phyloP scores from a whole-genome alignment of 2,113 vertebrate species.

The Lucifuga dentata region DNA sequence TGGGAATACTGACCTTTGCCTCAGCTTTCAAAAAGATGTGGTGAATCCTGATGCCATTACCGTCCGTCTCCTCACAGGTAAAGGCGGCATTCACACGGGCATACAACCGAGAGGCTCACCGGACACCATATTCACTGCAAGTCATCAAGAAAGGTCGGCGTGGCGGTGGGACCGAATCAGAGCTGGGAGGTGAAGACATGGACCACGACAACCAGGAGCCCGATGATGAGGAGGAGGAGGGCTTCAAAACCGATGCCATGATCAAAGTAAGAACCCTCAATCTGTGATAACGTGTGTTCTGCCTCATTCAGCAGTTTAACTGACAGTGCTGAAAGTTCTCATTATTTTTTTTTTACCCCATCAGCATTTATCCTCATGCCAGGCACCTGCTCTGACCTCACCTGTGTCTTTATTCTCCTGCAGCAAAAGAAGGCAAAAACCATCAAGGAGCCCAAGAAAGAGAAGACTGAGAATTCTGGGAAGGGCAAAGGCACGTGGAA shows the following conservation, averaged over 20 bases:
- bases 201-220: conserved; percentile 72
- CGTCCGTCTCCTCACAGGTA: conserved; percentile 81
- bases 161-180: conserved; percentile 70
- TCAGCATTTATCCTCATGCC: too few relatives aligned
- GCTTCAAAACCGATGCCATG: conserved; percentile 89
- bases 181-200: conserved; percentile 72
- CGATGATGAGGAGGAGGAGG: conserved; percentile 80
- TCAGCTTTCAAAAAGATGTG: too few relatives aligned
- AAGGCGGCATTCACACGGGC: conserved; percentile 95
- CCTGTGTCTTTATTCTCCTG: conserved; percentile 2
- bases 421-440: conserved; percentile 90
- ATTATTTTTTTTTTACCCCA: neutral
- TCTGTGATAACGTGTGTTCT: too few relatives aligned
- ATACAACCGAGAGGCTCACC: conserved; percentile 93
- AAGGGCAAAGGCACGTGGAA: conserved; percentile 88
- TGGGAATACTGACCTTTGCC: too few relatives aligned
- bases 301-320: too few relatives aligned
- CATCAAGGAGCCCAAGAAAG: conserved; percentile 84
- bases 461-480: conserved; percentile 84
- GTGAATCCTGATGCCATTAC: neutral
- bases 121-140: conserved; percentile 91
- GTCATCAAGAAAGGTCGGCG: conserved; percentile 83
- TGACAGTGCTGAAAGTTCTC: too few relatives aligned
- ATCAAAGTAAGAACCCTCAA: conserved; percentile 87
- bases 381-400: neutral